phyloP scores from a whole-genome alignment of 2,113 vertebrate genomes.

The Nothocercus nigrocapillus region DNA sequence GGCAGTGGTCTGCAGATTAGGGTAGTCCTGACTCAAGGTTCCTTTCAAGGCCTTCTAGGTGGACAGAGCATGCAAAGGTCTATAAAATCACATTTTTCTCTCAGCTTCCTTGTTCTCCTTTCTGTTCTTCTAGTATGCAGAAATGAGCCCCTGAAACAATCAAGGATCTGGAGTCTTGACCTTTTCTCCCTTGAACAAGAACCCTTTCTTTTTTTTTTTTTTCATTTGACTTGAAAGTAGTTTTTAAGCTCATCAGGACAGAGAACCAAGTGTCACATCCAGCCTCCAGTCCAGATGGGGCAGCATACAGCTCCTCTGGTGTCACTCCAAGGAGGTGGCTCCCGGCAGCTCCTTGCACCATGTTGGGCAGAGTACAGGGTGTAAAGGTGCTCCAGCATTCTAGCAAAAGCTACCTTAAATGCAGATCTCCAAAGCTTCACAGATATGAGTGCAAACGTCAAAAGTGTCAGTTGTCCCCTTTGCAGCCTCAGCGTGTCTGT shows the following conservation, averaged over 20 bases:
- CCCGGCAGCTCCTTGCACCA: too few species aligned
- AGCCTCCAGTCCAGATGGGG: neutral
- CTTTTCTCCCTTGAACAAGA: neutral
- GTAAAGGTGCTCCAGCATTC: too few species aligned
- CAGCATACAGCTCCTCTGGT: too few species aligned
- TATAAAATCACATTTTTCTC: neutral
- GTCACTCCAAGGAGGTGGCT: too few species aligned
- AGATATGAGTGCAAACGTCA: too few species aligned
- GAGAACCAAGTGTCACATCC: neutral
- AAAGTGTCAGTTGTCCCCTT: neutral
- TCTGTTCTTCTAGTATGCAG: neutral
- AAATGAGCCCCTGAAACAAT: neutral
- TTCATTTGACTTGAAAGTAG: neutral
- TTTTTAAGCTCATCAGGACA: neutral
- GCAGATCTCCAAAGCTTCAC: too few species aligned
- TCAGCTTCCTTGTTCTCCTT: neutral
- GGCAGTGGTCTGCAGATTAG: neutral
- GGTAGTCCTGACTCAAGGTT: neutral
- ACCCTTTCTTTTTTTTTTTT: too few species aligned
- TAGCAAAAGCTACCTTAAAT: too few species aligned
- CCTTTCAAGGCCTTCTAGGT: neutral
- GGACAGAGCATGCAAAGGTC: neutral
- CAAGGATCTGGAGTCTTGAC: neutral
- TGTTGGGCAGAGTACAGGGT: too few species aligned
- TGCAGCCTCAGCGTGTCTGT: neutral